These are phyloP conservation scores for Apodemia duryi DNA, from an alignment of 2,888 invertebrate species.

Conservation along the genomic window DNA sequence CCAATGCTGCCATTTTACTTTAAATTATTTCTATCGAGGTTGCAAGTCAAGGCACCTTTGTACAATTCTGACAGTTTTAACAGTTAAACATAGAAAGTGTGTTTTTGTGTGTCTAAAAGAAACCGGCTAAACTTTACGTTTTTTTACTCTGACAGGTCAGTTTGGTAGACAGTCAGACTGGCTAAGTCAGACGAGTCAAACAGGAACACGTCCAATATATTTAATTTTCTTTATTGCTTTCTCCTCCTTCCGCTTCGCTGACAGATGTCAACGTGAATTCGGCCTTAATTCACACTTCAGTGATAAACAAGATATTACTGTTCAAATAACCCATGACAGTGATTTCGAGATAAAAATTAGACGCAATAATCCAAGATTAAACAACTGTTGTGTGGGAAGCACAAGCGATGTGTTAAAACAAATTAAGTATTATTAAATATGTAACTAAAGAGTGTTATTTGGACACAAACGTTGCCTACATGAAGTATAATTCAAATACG, in stretches of 20 bases:
- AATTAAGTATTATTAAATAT: slow-evolving; percentile 10
- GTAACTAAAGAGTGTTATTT: not conserved
- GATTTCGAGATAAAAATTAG: slow-evolving; percentile 3
- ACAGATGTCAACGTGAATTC: not conserved
- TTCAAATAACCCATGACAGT: not conserved
- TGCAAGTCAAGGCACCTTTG: too few species aligned
- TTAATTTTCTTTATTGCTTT: not conserved
- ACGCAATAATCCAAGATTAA: not conserved
- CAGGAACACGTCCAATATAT: too few species aligned
- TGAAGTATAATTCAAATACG: not conserved
- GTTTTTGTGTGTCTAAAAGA: too few species aligned
- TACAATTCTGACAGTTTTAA: too few species aligned
- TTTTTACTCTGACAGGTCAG: too few species aligned
- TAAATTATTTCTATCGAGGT: too few species aligned
- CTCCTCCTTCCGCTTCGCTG: not conserved
- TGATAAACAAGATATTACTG: not conserved
- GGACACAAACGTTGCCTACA: not conserved
- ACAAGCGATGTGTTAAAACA: not conserved
- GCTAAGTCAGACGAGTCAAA: too few species aligned
- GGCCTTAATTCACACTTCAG: not conserved
- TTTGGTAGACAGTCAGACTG: too few species aligned
- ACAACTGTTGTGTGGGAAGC: not conserved
- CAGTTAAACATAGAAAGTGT: too few species aligned
- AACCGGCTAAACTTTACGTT: too few species aligned
- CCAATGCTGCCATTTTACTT: too few species aligned